Base-by-base conservation (phyloP, 2,797 vertebrate species). In the Phalanger gymnotis region DNA sequence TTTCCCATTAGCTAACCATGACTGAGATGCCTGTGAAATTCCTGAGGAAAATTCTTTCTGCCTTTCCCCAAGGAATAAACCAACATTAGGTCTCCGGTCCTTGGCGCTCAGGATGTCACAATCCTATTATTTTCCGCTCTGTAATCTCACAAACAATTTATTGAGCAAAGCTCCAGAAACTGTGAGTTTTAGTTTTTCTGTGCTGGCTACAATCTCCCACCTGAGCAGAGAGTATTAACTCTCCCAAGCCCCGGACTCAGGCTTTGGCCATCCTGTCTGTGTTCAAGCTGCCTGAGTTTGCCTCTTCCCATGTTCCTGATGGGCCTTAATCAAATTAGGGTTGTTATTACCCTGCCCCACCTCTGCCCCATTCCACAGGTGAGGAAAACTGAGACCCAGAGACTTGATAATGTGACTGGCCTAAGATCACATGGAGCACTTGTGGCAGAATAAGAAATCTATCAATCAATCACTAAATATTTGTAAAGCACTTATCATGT, bases 121-220 rank as follows among this genome's bases (percentile, higher is more conserved):
- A 28, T 92, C 90, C n/a, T 81, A 27, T 97, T 96, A 58, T 14
- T 30, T 90, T 96, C 93, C n/a, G 95, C 73, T 97, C 66, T 94
- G 51, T 90, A 90, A 94, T 92, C 93, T 66, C 92, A 96, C 91
- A 73, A 58, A 51, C 2, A 40, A 53, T 91, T 94, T 92, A 55
- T 54, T 93, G 47, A 94, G 55, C 40, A 90, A 95, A 93, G 95
- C 93, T 94, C 91, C 90, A 89, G 55, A 96, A 55, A 30, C 73
- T 51, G n/a, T 51, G 51, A 96, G 92, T 90, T 87, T 93, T 54
- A 92, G 56, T 90, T 94, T 90, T 94, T 55, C 73, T 53, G 30
- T 28, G 2, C 58, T 90, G 90, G 91, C 90, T 93, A 95, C 92
- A 91, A 81, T 90, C 96, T 93, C 61, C 54, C 10, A 5, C 40